Conservation (phyloP, 2,113 vertebrate genomes). For the Ursus arctos region DNA sequence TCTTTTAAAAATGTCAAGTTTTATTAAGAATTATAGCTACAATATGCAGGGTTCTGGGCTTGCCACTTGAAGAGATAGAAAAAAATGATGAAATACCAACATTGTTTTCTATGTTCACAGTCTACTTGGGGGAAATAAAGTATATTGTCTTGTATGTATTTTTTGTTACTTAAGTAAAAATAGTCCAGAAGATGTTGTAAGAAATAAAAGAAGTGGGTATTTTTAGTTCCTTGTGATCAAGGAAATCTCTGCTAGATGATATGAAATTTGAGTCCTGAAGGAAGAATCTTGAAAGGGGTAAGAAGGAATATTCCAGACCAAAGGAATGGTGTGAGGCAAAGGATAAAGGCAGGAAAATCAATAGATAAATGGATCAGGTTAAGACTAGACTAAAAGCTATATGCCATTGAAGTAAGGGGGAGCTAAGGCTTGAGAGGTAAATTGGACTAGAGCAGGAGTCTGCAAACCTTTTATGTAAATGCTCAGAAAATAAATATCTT, state of each 20-base stretch:
- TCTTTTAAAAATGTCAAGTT: conserved; percentile 44
- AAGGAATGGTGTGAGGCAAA: conserved; percentile 10
- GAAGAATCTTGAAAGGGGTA: neutral
- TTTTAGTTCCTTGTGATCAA: conserved; percentile 27
- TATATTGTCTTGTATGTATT: neutral
- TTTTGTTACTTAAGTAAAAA: neutral
- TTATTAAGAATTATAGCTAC: neutral
- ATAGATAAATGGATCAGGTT: neutral
- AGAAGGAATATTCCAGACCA: neutral
- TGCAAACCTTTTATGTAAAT: neutral
- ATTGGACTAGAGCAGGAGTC: neutral
- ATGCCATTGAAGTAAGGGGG: neutral
- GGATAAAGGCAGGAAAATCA: neutral
- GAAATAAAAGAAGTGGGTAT: neutral
- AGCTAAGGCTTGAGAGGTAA: neutral
- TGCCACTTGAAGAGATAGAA: neutral
- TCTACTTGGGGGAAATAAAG: neutral
- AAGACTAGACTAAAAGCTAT: neutral
- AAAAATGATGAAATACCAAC: neutral
- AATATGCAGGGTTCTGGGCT: neutral
- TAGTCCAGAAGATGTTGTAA: neutral
- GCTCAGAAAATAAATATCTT: neutral
- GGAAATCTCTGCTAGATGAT: neutral
- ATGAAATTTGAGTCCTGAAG: conserved; percentile 17
- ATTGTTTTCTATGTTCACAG: neutral